A percentile compares a stretch with the other conserved stretches of the same genome.
Evolutionary conservation across 2,888 invertebrate genomes (phyloP).

Genomic region (Petrolisthes manimaculis): DNA sequence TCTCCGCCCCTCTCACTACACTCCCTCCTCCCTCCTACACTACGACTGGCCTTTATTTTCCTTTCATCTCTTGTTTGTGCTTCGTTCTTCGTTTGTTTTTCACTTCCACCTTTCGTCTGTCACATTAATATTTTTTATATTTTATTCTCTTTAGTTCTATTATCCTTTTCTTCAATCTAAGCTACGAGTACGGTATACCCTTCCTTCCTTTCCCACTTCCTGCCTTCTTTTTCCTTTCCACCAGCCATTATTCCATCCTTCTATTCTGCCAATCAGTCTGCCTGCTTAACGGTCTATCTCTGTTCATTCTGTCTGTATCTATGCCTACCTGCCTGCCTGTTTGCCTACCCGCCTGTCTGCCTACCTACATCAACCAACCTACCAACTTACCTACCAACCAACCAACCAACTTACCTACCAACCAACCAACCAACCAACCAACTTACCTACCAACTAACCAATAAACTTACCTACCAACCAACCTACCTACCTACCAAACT

Average conservation of each 20-base stretch:
- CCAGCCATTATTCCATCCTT: not conserved
- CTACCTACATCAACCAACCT: too few relatives aligned
- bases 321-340: too few relatives aligned
- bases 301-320: too few relatives aligned
- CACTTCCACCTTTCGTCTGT: not conserved
- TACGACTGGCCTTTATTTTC: not conserved
- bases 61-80: not conserved
- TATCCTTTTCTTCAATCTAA: not conserved
- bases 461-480: too few relatives aligned
- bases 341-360: too few relatives aligned
- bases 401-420: too few relatives aligned
- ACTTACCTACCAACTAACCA: too few relatives aligned
- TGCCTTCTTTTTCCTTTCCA: not conserved
- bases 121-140: not conserved
- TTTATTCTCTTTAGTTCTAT: not conserved
- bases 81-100: not conserved
- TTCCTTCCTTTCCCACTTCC: not conserved
- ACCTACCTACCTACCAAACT: too few relatives aligned
- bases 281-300: too few relatives aligned
- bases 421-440: too few relatives aligned
- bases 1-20: not conserved
- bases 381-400: too few relatives aligned
- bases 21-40: not conserved
- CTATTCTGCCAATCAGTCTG: not conserved
- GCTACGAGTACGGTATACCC: not conserved